Evolutionary conservation across 2,113 vertebrate genomes (phyloP), one percentile per base, ranked within the genome.

Genomic region (Oreochromis spilurus): DNA sequence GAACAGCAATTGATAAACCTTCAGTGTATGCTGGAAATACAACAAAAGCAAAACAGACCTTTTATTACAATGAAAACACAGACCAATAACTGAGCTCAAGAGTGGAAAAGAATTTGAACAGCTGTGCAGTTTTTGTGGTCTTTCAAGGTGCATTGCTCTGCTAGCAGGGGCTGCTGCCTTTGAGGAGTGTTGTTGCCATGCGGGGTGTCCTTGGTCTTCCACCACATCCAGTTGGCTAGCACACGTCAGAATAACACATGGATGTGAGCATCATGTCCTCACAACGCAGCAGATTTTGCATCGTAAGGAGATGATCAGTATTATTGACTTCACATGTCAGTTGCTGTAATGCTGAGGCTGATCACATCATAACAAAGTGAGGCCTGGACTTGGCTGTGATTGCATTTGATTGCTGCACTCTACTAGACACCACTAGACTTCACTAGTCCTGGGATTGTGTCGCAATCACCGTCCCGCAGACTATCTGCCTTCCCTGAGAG

Each of bases 401-500:
- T 78, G 45, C 5, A 77, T 54, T 72, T 26, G 9, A 80, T 57
- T 80, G 62, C 57, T 81, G n/a, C 24, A 77, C 82, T n/a, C 34
- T 50, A 60, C 21, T n/a, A 50, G 29, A 89, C 58, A 88, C 19
- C 16, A 21, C 48, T 19, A 48, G 58, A 75, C 52, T 82, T 67
- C 11, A 45, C 83, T 45, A 90, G 84, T 81, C 43, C 88, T 85
- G 77, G 88, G 82, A 80, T 75, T 89, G 79, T 91, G 89, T 57
- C 81, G 84, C 50, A 89, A 88, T 89, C 91, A 86, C 81, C 67
- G 54, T 89, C 72, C 91, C 52, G 4, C 87, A 79, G 55, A 84
- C 89, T 92, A 90, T 94, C 93, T 80, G 72, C 85, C 82, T 89
- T 54, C 83, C 90, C 67, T 31, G 36, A 89, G 88, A 94, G 95